Conservation (phyloP, 2,888 invertebrate genomes). For the Melinaea marsaeus region DNA sequence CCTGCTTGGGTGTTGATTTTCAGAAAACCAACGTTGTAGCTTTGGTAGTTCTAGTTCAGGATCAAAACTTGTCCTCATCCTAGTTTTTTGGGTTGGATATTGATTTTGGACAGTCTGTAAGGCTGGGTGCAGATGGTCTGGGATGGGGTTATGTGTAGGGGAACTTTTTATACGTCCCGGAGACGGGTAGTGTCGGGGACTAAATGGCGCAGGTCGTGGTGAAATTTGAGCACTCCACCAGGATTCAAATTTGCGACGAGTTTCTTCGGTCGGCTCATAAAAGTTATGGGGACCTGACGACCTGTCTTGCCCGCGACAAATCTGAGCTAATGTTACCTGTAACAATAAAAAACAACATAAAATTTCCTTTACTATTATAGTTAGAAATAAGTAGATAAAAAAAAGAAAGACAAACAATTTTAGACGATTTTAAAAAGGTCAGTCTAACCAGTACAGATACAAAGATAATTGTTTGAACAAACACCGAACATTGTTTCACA, state of each 20-base stretch:
- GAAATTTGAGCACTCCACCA: conserved; percentile 91
- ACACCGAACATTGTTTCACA: conserved; percentile 74
- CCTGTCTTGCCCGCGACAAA: conserved; percentile 87
- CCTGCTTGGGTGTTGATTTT: conserved; percentile 97
- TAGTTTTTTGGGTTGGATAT: conserved; percentile 90
- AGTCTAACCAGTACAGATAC: conserved; percentile 73
- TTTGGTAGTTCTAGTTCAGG: conserved; percentile 97
- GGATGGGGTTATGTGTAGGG: conserved; percentile 65
- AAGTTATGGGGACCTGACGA: conserved; percentile 80
- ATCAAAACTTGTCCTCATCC: conserved; percentile 98
- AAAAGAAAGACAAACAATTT: conserved; percentile 65
- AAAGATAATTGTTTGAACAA: conserved; percentile 71
- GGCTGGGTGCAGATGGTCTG: conserved; percentile 83
- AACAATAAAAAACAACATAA: conserved; percentile 49
- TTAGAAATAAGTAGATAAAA: conserved; percentile 42
- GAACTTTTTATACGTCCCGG: conserved; percentile 75
- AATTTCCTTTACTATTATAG: conserved; percentile 20
- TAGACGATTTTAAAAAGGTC: conserved; percentile 74
- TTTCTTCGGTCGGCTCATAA: conserved; percentile 88
- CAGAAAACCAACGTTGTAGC: conserved; percentile 96
- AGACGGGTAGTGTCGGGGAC: conserved; percentile 70
- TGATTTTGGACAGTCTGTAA: conserved; percentile 86
- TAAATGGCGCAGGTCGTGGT: conserved; percentile 75
- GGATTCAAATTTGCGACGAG: conserved; percentile 91
- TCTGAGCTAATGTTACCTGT: conserved; percentile 88